Conservation (phyloP, 2,113 vertebrate genomes). For the Tricholaema leucomelas region DNA sequence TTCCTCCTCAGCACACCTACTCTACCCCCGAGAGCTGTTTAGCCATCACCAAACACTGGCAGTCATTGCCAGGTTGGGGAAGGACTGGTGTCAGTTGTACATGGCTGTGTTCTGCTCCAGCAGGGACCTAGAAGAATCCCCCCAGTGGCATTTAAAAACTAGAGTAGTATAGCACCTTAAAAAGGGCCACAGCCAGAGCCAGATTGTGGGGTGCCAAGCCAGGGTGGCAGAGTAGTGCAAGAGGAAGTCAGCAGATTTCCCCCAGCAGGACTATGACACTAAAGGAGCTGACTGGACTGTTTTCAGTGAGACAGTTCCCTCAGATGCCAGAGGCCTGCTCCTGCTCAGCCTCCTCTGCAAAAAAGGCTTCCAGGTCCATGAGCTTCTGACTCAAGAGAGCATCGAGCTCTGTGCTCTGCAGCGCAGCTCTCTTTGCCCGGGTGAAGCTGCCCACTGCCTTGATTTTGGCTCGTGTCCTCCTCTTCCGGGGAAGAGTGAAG, state of each 20-base stretch:
- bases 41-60: constrained; percentile 17
- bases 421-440: constrained; percentile 79
- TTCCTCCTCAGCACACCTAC: constrained; percentile 20
- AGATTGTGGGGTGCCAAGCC: background rate
- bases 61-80: constrained; percentile 24
- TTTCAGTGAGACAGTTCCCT: constrained; percentile 12
- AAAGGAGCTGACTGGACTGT: background rate
- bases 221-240: background rate
- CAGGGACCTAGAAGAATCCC: constrained; percentile 44
- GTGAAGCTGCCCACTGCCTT: constrained; percentile 76
- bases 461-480: constrained; percentile 77
- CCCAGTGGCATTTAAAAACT: constrained; percentile 28
- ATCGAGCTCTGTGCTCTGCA: constrained; percentile 84
- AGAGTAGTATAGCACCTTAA: constrained; percentile 24
- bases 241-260: constrained; percentile 19
- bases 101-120: constrained; percentile 57
- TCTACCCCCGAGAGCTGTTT: background rate
- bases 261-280: background rate
- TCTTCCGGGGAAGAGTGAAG: constrained; percentile 90
- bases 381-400: constrained; percentile 90
- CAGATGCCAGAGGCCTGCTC: constrained; percentile 56
- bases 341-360: constrained; percentile 82
- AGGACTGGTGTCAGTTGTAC: constrained; percentile 33
- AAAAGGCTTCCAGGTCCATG: constrained; percentile 88
- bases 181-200: constrained; percentile 28